phyloP scores from a whole-genome alignment of 2,797 vertebrate genomes.

The Tinamus major region DNA sequence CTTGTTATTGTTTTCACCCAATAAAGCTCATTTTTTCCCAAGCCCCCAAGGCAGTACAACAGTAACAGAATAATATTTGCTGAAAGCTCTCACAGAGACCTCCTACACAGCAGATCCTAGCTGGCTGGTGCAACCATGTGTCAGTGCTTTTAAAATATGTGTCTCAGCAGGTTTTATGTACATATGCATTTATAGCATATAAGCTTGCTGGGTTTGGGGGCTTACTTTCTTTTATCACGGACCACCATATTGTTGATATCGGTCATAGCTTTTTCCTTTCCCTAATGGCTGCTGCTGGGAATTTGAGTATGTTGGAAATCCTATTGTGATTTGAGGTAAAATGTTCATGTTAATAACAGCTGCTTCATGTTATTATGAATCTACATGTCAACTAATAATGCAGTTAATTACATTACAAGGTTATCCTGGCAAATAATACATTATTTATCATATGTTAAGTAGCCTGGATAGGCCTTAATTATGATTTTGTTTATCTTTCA shows the following conservation, averaged over 20 bases:
- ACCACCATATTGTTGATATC: conserved; percentile 38
- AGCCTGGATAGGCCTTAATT: neutral
- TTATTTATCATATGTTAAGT: neutral
- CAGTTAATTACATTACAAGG: neutral
- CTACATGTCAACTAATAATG: neutral
- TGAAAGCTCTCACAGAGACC: conserved; percentile 46
- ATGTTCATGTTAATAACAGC: conserved; percentile 10
- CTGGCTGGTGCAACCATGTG: neutral
- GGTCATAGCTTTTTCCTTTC: conserved; percentile 35
- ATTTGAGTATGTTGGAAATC: conserved; percentile 18
- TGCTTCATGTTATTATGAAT: neutral
- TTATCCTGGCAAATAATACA: neutral
- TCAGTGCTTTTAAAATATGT: conserved; percentile 25
- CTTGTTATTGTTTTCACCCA: conserved; percentile 30
- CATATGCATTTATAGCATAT: neutral
- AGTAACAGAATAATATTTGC: conserved; percentile 50
- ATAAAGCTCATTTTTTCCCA: conserved; percentile 33
- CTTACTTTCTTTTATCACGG: conserved; percentile 12
- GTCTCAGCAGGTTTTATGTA: neutral
- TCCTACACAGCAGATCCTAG: neutral
- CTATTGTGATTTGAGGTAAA: conserved; percentile 3
- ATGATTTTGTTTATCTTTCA: neutral
- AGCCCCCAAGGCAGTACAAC: conserved; percentile 21
- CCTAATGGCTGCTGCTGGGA: neutral
- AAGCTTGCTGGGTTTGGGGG: neutral